Conservation (phyloP, 1,140 invertebrate species). For the Tetramorium parvispinum region DNA sequence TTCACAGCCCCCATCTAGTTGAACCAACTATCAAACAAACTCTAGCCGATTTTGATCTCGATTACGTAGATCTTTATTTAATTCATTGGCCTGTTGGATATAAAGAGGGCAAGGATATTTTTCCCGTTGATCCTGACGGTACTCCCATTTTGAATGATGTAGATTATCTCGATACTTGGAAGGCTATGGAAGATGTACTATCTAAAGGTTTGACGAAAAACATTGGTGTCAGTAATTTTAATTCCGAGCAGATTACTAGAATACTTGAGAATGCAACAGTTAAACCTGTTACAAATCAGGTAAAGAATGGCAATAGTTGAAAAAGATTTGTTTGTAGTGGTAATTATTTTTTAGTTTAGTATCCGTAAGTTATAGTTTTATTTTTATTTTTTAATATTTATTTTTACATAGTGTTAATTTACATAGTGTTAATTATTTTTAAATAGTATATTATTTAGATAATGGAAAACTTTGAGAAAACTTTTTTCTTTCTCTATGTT, state of each 20-base stretch:
- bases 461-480: too few species aligned
- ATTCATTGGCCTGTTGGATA: constrained; percentile 93
- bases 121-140: constrained; percentile 83
- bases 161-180: constrained; percentile 91
- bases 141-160: constrained; percentile 83
- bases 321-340: neutral
- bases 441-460: too few species aligned
- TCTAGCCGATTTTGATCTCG: constrained; percentile 88
- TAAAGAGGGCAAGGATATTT: constrained; percentile 83
- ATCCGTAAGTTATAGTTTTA: too few species aligned
- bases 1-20: constrained; percentile 84
- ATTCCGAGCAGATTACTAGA: constrained; percentile 91
- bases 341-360: constrained; percentile 15
- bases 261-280: constrained; percentile 89
- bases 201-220: constrained; percentile 90
- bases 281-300: constrained; percentile 93
- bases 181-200: constrained; percentile 90
- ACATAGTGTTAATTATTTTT: too few species aligned
- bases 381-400: too few species aligned
- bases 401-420: too few species aligned
- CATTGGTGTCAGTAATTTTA: constrained; percentile 97
- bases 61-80: constrained; percentile 92
- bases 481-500: too few species aligned
- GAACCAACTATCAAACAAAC: constrained; percentile 86
- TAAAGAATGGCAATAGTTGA: constrained; percentile 75